These are phyloP conservation scores for Eilema griseolum DNA, from an alignment of 2,888 invertebrate species.

Conservation along the genomic window DNA sequence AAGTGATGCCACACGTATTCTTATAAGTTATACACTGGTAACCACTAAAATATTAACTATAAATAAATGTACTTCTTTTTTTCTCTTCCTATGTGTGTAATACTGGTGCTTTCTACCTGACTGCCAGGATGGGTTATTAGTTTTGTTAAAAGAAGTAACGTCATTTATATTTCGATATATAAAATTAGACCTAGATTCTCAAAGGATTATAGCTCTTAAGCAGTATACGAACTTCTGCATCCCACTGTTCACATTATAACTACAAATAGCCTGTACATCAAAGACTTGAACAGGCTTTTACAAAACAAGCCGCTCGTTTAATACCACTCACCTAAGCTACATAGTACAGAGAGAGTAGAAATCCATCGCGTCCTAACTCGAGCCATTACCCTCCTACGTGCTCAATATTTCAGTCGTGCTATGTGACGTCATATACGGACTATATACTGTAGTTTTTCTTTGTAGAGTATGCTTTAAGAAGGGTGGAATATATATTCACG, in stretches of 20 bases:
- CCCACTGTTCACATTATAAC: background rate
- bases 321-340: background rate
- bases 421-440: slow-evolving; percentile 23
- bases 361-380: slow-evolving; percentile 57
- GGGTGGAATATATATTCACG: background rate
- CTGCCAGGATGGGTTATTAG: too few relatives aligned
- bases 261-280: background rate
- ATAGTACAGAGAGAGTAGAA: slow-evolving; percentile 40
- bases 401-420: slow-evolving; percentile 55
- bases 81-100: too few relatives aligned
- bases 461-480: background rate
- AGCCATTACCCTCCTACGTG: slow-evolving; percentile 60
- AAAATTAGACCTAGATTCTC: too few relatives aligned
- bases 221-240: too few relatives aligned
- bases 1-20: too few relatives aligned
- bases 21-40: too few relatives aligned
- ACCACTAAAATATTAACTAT: too few relatives aligned
- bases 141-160: too few relatives aligned
- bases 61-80: too few relatives aligned
- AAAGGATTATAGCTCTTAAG: too few relatives aligned
- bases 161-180: too few relatives aligned
- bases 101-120: too few relatives aligned
- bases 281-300: background rate
- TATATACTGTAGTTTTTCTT: background rate
- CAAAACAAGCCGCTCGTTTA: background rate